phyloP scores from a whole-genome alignment of 35 echinoderm and acorn worm species.

The Apostichopus californicus region DNA sequence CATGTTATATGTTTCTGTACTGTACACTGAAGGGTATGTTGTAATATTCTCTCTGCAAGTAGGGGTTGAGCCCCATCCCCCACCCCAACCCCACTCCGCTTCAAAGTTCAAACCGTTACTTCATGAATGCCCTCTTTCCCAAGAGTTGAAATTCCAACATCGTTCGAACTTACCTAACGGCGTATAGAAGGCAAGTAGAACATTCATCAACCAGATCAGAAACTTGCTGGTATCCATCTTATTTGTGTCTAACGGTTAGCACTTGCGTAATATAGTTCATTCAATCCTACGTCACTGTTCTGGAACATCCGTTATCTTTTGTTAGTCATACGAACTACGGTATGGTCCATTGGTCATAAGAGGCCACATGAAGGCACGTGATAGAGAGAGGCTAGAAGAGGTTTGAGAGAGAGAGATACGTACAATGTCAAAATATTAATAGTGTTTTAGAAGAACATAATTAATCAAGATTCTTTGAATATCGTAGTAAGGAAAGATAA shows the following conservation, averaged over 20 bases:
- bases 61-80: too few relatives aligned
- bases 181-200: not conserved
- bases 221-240: slow-evolving; percentile 18
- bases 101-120: too few relatives aligned
- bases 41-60: too few relatives aligned
- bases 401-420: not conserved
- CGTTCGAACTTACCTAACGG: not conserved
- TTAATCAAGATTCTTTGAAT: too few relatives aligned
- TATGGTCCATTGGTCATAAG: not conserved
- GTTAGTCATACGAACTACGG: not conserved
- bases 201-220: slow-evolving; percentile 19
- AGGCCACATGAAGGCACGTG: not conserved
- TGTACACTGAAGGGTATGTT: too few relatives aligned
- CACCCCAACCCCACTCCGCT: too few relatives aligned
- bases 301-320: slow-evolving; percentile 4
- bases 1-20: too few relatives aligned
- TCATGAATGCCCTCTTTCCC: too few relatives aligned
- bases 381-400: not conserved
- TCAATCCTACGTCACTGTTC: not conserved
- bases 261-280: not conserved
- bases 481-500: too few relatives aligned
- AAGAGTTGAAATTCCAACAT: too few relatives aligned
- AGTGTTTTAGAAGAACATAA: too few relatives aligned
- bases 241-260: not conserved
- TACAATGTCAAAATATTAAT: too few relatives aligned